Evolutionary conservation across 2,797 vertebrate species (phyloP).

Genomic region (Capromys pilorides): DNA sequence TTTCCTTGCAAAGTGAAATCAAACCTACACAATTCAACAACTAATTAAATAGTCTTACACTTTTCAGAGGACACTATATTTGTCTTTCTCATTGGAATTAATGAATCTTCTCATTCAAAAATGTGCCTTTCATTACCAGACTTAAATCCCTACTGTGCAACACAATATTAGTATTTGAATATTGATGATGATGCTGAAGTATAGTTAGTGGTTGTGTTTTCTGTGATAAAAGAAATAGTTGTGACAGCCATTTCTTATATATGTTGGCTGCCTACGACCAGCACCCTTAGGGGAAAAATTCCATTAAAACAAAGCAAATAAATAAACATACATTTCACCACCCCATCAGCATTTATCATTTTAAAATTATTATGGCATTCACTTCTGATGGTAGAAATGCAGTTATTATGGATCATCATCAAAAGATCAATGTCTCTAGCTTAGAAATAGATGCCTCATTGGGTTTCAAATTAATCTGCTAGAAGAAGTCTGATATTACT

Average conservation of each 20-base stretch:
- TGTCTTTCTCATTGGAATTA: slow-evolving; percentile 49
- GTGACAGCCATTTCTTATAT: slow-evolving; percentile 4
- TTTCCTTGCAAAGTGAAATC: too few species aligned
- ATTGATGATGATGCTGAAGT: slow-evolving; percentile 55
- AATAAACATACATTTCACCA: slow-evolving; percentile 37
- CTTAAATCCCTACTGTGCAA: slow-evolving; percentile 46
- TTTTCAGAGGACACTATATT: too few species aligned
- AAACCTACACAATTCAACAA: too few species aligned
- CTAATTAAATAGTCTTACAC: too few species aligned
- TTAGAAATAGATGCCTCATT: slow-evolving; percentile 64
- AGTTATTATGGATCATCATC: slow-evolving; percentile 53
- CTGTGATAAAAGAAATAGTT: slow-evolving; percentile 59
- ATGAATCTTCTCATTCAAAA: slow-evolving; percentile 42
- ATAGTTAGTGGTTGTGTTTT: slow-evolving; percentile 39
- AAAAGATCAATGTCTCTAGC: slow-evolving; percentile 37
- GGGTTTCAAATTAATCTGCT: slow-evolving; percentile 67
- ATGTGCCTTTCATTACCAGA: slow-evolving; percentile 52
- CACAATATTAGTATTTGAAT: slow-evolving; percentile 52
- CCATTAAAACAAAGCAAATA: slow-evolving; percentile 68
- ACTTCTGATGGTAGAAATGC: slow-evolving; percentile 35
- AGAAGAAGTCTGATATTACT: slow-evolving; percentile 54
- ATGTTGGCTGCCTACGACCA: not conserved
- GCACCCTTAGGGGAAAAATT: slow-evolving; percentile 7
- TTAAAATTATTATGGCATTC: slow-evolving; percentile 54
- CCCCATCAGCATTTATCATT: slow-evolving; percentile 51